Evolutionary conservation across 2,888 invertebrate species (phyloP).

Genomic region (Orthonevra nobilis): DNA sequence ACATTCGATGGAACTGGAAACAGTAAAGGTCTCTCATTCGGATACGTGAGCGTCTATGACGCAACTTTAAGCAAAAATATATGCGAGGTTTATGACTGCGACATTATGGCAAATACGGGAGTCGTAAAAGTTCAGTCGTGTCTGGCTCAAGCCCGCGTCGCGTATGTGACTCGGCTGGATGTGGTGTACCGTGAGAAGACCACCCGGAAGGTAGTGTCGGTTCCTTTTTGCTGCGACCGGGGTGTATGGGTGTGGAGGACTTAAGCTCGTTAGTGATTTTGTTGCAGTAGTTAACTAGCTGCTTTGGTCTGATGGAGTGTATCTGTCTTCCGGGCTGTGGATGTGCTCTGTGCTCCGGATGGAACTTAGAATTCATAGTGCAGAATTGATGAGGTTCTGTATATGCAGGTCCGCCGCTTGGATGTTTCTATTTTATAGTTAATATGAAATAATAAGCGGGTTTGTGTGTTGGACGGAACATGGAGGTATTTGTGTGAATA

Average conservation of each 20-base stretch:
- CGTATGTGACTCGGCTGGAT: background rate
- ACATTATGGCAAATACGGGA: constrained; percentile 43
- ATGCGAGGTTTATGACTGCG: constrained; percentile 41
- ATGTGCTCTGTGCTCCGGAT: background rate
- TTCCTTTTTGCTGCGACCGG: background rate
- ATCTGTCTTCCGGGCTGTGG: background rate
- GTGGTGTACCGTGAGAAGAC: constrained; percentile 2
- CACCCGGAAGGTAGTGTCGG: constrained; percentile 33
- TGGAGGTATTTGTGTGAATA: too few relatives aligned
- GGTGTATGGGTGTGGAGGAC: too few relatives aligned
- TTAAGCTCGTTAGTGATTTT: constrained; percentile 8
- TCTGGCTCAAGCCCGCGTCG: background rate
- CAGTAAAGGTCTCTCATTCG: too few relatives aligned
- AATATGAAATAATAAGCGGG: constrained; percentile 9
- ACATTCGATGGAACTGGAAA: too few relatives aligned
- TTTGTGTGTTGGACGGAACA: too few relatives aligned
- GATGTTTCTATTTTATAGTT: constrained; percentile 15
- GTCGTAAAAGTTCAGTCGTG: constrained; percentile 41
- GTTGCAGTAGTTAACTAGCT: constrained; percentile 4
- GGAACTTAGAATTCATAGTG: constrained; percentile 9
- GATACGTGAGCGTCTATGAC: background rate
- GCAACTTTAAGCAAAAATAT: constrained; percentile 31
- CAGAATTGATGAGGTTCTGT: constrained; percentile 19
- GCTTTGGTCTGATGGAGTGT: too few relatives aligned
- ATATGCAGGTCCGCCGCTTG: background rate